A percentile compares a stretch with the other conserved stretches of the same genome.
phyloP scores from a whole-genome alignment of 2,113 vertebrate genomes.

The Amblyopsis rosae region DNA sequence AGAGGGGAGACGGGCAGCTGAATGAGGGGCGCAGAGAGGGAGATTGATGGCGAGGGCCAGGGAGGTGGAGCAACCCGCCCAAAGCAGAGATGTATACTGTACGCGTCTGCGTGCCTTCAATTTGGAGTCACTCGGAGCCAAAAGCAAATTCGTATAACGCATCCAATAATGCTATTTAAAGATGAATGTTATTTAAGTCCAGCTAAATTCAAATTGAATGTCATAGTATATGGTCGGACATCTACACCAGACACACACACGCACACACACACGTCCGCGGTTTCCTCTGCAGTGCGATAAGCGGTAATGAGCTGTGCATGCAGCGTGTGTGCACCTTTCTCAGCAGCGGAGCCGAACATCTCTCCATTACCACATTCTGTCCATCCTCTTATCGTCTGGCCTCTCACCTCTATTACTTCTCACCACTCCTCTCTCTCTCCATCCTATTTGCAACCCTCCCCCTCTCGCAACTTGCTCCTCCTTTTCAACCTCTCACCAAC shows the following conservation, averaged over 20 bases:
- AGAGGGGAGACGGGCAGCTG: no score
- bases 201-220: conserved; percentile 20
- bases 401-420: conserved; percentile 72
- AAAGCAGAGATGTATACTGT: neutral
- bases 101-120: neutral
- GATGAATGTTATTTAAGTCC: conserved; percentile 5
- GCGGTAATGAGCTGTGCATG: conserved; percentile 69
- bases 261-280: conserved; percentile 17
- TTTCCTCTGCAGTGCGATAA: conserved; percentile 60
- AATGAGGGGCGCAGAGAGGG: no score
- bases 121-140: neutral
- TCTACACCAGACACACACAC: conserved; percentile 32
- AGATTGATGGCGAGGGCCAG: neutral
- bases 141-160: neutral
- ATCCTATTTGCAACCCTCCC: conserved; percentile 26
- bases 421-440: conserved; percentile 51
- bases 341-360: conserved; percentile 54
- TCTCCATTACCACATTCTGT: conserved; percentile 62
- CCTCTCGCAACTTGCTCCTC: neutral
- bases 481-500: conserved; percentile 39
- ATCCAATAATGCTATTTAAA: neutral
- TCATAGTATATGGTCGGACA: neutral
- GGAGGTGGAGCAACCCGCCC: neutral
- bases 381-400: conserved; percentile 66
- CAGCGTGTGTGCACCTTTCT: conserved; percentile 57